A percentile compares a stretch with the other conserved stretches of the same genome.
phyloP scores from a whole-genome alignment of 2,888 invertebrate genomes.

The Balanococcus diminutus region DNA sequence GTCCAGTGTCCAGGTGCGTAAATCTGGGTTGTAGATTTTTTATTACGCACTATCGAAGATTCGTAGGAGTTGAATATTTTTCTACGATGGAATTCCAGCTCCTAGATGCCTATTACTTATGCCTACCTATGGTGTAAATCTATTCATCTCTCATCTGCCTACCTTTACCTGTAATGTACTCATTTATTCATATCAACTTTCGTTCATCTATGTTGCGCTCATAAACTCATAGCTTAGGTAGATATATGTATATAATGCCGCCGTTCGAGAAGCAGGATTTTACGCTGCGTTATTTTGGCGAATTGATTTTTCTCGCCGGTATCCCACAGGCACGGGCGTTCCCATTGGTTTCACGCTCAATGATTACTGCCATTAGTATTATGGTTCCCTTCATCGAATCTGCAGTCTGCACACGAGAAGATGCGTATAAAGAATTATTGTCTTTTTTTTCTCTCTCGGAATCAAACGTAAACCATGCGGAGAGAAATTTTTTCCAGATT shows the following conservation, averaged over 20 bases:
- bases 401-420: background rate
- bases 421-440: background rate
- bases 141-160: background rate
- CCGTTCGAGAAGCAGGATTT: background rate
- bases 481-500: background rate
- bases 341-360: background rate
- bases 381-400: background rate
- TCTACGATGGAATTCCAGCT: background rate
- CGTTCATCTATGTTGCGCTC: background rate
- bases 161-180: background rate
- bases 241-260: background rate
- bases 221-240: background rate
- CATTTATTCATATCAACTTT: background rate
- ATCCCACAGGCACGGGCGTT: background rate
- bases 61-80: constrained; percentile 12
- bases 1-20: too few relatives aligned
- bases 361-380: background rate
- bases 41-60: background rate
- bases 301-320: background rate
- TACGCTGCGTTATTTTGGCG: background rate
- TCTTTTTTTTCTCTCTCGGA: background rate
- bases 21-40: background rate
- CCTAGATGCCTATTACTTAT: background rate
- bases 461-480: background rate
- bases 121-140: background rate